These are phyloP conservation scores for Drosophila kanekoi DNA, from an alignment of 2,888 invertebrate species.

Conservation along the genomic window DNA sequence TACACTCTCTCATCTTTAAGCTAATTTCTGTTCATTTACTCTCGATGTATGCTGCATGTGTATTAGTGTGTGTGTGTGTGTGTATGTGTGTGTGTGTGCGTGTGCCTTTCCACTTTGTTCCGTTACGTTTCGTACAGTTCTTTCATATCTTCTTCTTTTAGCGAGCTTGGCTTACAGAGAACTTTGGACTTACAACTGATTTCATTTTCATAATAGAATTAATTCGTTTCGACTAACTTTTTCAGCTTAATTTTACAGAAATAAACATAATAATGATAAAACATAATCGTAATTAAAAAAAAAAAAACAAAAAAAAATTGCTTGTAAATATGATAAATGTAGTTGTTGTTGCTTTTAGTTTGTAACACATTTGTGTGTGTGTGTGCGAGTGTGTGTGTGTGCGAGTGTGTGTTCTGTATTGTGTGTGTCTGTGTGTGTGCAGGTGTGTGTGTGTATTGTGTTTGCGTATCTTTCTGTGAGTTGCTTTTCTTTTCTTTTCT, in stretches of 20 bases:
- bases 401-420: conserved; percentile 1
- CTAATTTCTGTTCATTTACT: conserved; percentile 41
- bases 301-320: conserved; percentile 12
- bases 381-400: conserved; percentile 24
- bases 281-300: conserved; percentile 22
- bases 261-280: conserved; percentile 14
- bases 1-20: conserved; percentile 13
- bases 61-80: conserved; percentile 1
- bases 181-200: conserved; percentile 40
- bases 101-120: conserved; percentile 19
- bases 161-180: conserved; percentile 47
- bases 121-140: conserved; percentile 23
- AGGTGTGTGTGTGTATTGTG: conserved; percentile 12
- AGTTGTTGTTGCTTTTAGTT: conserved; percentile 25
- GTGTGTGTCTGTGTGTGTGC: conserved; percentile 11
- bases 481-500: conserved; percentile 24
- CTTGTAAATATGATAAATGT: conserved; percentile 26
- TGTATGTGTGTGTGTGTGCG: conserved; percentile 7
- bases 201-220: conserved; percentile 15
- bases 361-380: conserved; percentile 28
- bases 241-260: conserved; percentile 31
- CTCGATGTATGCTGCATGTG: conserved; percentile 1
- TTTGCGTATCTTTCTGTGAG: conserved; percentile 2
- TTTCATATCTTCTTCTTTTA: not conserved
- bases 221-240: conserved; percentile 38